phyloP scores from a whole-genome alignment of 1,140 invertebrate species.

The Calephelis nemesis region DNA sequence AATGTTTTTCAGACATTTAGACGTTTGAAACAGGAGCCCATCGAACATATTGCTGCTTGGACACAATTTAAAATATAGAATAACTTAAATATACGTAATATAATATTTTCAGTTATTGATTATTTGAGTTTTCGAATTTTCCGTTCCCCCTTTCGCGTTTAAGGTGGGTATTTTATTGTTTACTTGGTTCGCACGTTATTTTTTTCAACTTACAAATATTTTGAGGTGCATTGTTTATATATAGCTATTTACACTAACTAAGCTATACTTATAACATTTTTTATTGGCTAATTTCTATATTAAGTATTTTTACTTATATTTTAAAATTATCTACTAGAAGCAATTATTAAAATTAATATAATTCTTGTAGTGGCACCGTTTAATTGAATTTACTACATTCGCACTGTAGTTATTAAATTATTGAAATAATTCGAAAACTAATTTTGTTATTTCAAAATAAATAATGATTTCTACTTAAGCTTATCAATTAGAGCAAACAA shows the following conservation, averaged over 20 bases:
- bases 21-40: conserved; percentile 19
- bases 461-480: background rate
- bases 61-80: background rate
- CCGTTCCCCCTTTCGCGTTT: background rate
- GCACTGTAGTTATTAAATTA: conserved; percentile 8
- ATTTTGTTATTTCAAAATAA: background rate
- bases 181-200: conserved; percentile 8
- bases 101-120: conserved; percentile 1
- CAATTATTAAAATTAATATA: background rate
- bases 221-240: conserved; percentile 14
- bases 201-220: background rate
- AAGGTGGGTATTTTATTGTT: conserved; percentile 14
- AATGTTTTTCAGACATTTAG: conserved; percentile 25
- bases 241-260: background rate
- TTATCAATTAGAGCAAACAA: background rate
- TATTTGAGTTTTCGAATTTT: conserved; percentile 4
- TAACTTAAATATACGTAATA: background rate
- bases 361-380: conserved; percentile 8
- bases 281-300: conserved; percentile 9
- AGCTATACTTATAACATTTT: conserved; percentile 12
- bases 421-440: background rate
- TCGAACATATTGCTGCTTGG: conserved; percentile 10
- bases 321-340: background rate
- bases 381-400: background rate
- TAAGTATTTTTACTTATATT: conserved; percentile 11